Evolutionary conservation across 2,113 vertebrate species (phyloP).

Genomic region (Petrocephalus microphthalmus): DNA sequence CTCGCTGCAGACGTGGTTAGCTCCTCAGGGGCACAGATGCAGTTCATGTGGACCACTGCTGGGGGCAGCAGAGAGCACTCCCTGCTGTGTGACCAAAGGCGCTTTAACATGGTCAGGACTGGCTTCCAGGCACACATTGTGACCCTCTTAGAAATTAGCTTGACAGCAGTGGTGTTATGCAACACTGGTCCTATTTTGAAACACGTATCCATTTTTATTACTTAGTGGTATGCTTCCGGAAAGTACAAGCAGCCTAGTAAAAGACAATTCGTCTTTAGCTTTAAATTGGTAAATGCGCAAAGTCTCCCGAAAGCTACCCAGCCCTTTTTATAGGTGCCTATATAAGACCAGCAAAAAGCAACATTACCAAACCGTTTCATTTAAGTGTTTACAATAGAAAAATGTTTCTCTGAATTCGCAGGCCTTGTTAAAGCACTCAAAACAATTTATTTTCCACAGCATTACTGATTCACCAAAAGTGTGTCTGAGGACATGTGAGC

Average conservation of each 20-base stretch:
- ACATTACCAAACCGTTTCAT: slow-evolving; percentile 44
- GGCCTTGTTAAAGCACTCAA: slow-evolving; percentile 50
- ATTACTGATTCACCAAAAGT: slow-evolving; percentile 43
- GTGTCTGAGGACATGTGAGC: slow-evolving; percentile 46
- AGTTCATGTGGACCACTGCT: not conserved
- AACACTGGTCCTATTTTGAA: slow-evolving; percentile 45
- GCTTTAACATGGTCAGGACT: not conserved
- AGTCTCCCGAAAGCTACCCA: slow-evolving; percentile 40
- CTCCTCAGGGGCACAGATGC: not conserved
- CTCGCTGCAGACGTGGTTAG: slow-evolving; percentile 1
- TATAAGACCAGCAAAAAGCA: slow-evolving; percentile 42
- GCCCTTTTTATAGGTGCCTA: slow-evolving; percentile 50
- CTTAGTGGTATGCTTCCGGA: slow-evolving; percentile 55
- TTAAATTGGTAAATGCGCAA: slow-evolving; percentile 40
- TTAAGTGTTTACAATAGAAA: slow-evolving; percentile 52
- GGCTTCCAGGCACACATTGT: not conserved
- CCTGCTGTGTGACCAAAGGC: not conserved
- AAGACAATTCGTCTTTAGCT: slow-evolving; percentile 49
- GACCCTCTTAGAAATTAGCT: slow-evolving; percentile 13
- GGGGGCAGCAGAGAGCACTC: not conserved
- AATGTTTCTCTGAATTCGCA: slow-evolving; percentile 40
- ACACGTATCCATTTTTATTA: slow-evolving; percentile 48
- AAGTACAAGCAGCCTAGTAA: slow-evolving; percentile 53
- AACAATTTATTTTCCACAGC: slow-evolving; percentile 49
- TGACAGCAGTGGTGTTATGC: slow-evolving; percentile 41